Evolutionary conservation across 2,797 vertebrate species (phyloP), one percentile per base, ranked within the genome.

Genomic region (Rhinatrema bivittatum): DNA sequence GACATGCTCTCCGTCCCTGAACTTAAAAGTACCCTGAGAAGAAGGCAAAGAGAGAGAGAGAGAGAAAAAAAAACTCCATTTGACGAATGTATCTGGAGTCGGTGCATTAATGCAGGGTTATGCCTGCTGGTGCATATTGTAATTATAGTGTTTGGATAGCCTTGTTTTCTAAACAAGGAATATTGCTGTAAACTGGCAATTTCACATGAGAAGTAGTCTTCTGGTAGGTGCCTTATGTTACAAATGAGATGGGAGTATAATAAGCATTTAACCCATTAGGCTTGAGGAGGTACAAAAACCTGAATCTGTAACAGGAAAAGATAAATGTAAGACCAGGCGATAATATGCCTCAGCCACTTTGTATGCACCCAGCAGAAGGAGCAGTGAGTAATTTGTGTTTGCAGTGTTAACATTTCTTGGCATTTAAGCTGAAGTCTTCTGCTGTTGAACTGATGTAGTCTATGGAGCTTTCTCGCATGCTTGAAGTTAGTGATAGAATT

Each of bases 1-100:
- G 95, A 98, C 93, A 95, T 97, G 93, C 94, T 94, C 95, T 96
- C 90, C 90, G 85, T 91, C 87, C 87, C 90, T 94, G 91, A 98
- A 94, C 93, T 96, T 94, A 93, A 93, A 94, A 94, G 92, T 93
- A 93, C 86, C 86, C 85, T 72, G 81, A 79, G 76, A 87, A 87
- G 67, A 68, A 87, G 79, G 66, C 79, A 82, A 81, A 79, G 78
- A 70, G 74, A 6, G 62, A 76, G 70, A 70, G n/a, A n/a, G n/a
- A n/a, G 42, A 56, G 56, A 42, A 56, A 52, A 42, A 68, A 77
- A 84, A 87, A 86, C 81, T 82, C 63, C 60, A 57, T 81, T 81
- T 84, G 81, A 89, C 72, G 73, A 85, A 87, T 83, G 85, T 79
- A 77, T 83, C 79, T 72, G 60, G 75, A 82, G 75, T 50, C 67